Percentiles rank a stretch among this genome's conserved stretches.
phyloP scores from a whole-genome alignment of 2,888 invertebrate species.

The Esperia sulphurella region DNA sequence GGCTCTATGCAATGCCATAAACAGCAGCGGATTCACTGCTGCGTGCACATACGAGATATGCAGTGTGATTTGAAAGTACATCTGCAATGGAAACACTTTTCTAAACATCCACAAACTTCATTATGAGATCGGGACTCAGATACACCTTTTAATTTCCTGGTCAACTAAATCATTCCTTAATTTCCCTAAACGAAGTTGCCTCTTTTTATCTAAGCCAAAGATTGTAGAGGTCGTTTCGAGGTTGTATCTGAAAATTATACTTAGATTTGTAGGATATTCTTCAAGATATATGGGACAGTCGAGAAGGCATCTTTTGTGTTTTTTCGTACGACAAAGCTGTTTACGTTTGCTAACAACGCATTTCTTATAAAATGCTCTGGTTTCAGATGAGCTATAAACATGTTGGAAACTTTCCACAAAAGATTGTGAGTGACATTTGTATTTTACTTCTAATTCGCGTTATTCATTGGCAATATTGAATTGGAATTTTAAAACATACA shows the following conservation, averaged over 20 bases:
- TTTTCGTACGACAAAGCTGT: too few species aligned
- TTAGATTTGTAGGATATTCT: too few species aligned
- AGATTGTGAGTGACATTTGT: too few species aligned
- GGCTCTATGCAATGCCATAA: conserved; percentile 88
- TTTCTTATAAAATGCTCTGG: too few species aligned
- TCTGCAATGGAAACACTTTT: conserved; percentile 30
- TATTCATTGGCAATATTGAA: neutral
- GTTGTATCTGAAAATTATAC: too few species aligned
- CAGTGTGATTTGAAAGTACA: conserved; percentile 86
- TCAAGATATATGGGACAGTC: too few species aligned
- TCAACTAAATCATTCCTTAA: conserved; percentile 5
- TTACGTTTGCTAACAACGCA: too few species aligned
- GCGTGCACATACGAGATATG: conserved; percentile 94
- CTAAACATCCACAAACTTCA: neutral
- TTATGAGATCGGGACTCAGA: neutral
- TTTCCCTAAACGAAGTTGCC: conserved; percentile 1
- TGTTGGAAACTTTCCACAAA: too few species aligned
- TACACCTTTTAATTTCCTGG: conserved; percentile 6
- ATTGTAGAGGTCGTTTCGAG: neutral
- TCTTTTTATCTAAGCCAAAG: neutral
- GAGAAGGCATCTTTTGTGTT: too few species aligned
- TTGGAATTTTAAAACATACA: too few species aligned
- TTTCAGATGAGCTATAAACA: too few species aligned
- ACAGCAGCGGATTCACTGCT: conserved; percentile 89
- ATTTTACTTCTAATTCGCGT: neutral